Percentiles rank a stretch among this genome's conserved stretches.
Conservation (phyloP, 2,797 vertebrate species). For the Periparus ater region DNA sequence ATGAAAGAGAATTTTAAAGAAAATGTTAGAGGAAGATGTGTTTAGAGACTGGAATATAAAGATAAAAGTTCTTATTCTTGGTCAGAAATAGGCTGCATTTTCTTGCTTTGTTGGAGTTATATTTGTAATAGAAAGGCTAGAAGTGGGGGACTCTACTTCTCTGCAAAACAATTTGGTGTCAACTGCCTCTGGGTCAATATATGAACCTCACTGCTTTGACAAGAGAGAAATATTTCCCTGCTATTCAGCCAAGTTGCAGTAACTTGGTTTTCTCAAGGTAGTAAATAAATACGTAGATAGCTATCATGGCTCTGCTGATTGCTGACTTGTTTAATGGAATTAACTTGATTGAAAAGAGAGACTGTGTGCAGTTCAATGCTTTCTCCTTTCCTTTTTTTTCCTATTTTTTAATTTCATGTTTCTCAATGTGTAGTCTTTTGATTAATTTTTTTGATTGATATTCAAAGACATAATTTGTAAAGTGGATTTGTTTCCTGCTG, state of each 20-base stretch:
- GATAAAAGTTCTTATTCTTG: neutral
- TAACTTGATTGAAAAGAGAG: neutral
- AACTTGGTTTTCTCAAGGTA: neutral
- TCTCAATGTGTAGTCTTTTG: neutral
- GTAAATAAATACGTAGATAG: neutral
- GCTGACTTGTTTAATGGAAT: neutral
- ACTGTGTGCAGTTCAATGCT: neutral
- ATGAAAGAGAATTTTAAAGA: slow-evolving; percentile 7
- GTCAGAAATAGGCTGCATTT: neutral
- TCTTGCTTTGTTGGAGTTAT: neutral
- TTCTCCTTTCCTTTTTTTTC: neutral
- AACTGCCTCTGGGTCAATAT: neutral
- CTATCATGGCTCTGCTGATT: neutral
- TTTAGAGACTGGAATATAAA: neutral
- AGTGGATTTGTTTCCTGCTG: neutral
- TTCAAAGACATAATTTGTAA: neutral
- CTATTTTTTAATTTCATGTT: neutral
- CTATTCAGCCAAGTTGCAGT: neutral
- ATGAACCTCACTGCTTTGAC: neutral
- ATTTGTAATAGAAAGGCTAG: neutral
- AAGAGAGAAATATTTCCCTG: neutral
- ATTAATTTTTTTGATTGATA: neutral
- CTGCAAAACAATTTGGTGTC: neutral
- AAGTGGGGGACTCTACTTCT: neutral
- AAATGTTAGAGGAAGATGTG: neutral